Base-by-base conservation (phyloP, 2,113 vertebrate genomes). In the Calonectris borealis region DNA sequence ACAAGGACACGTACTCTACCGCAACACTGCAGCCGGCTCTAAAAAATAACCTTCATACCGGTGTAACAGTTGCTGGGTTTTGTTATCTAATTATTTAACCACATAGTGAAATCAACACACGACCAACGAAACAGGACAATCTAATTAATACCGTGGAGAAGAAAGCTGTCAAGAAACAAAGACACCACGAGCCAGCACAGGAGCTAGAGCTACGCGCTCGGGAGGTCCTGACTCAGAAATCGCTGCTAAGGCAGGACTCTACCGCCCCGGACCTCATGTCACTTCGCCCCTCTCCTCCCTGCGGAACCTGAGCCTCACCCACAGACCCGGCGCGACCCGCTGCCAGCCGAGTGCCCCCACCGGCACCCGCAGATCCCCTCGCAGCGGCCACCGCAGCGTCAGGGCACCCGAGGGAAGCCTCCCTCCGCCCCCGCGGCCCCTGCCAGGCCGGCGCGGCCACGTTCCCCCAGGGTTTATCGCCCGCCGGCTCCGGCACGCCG, bases 161-260 rank as follows among this genome's bases (percentile, higher is more conserved):
- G 65, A 55, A 78, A 76, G 26, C 78, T 66, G 69, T 24, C 51
- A 31, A 55, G 88, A 92, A 87, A 97, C 94, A 96, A 92, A 95
- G 93, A 42, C 32, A 2, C 46, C 4, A 13, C 9, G 31, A 48
- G 76, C 36, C 69, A 10, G 46, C 77, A 10, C 57, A 32, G 71
- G 21, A 88, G 85, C 9, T 4, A 6, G n/a, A 42, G 64, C 66
- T 22, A 1, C 26, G 49, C 4, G 51, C 48, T 22, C 55, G 10
- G 44, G 51, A 64, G 46, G 22, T 64, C 84, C 85, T 0, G 91
- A 1, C 46, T 38, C 32, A 3, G 60, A 13, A 34, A 51, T 42
- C 18, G 34, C 34, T 16, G 51, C 61, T 1, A 8, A 4, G 32
- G 75, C 58, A 31, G 51, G 29, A 61, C 18, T 68, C 66, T 7